phyloP scores from a whole-genome alignment of 1,140 invertebrate genomes.

The Ganaspis sp. region DNA sequence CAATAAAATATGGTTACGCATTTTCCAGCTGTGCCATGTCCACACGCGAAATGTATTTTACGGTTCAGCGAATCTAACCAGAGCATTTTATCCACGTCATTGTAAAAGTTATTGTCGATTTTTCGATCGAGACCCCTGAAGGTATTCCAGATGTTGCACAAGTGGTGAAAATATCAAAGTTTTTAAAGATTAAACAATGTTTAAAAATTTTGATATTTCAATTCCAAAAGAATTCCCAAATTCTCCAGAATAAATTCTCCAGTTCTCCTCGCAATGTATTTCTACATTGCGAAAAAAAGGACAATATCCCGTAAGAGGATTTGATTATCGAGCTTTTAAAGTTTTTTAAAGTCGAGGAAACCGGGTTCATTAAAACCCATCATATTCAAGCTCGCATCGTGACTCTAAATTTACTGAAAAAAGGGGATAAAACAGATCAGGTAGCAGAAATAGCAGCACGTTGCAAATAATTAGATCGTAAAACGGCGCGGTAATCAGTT shows the following conservation, averaged over 20 bases:
- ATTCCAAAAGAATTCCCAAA: too few species aligned
- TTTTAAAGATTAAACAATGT: too few species aligned
- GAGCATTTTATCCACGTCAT: neutral
- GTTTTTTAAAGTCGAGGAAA: too few species aligned
- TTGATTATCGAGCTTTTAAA: too few species aligned
- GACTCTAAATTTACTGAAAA: too few species aligned
- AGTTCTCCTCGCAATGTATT: too few species aligned
- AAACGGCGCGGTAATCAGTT: slow-evolving; percentile 3
- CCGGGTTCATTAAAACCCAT: neutral
- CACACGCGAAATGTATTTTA: slow-evolving; percentile 6
- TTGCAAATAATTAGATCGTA: slow-evolving; percentile 16
- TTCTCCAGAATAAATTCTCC: too few species aligned
- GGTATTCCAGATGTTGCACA: neutral
- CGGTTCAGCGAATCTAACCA: neutral
- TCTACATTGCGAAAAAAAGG: too few species aligned
- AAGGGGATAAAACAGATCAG: neutral
- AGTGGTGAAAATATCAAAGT: neutral
- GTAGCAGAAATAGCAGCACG: neutral
- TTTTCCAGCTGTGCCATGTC: neutral
- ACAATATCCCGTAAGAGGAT: too few species aligned
- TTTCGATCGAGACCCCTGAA: neutral
- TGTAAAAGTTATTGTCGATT: neutral
- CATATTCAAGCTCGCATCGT: neutral
- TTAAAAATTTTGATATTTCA: too few species aligned
- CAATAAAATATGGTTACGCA: slow-evolving; percentile 9